phyloP scores from a whole-genome alignment of 2,888 invertebrate species.

The Tromatobia lineatoria region DNA sequence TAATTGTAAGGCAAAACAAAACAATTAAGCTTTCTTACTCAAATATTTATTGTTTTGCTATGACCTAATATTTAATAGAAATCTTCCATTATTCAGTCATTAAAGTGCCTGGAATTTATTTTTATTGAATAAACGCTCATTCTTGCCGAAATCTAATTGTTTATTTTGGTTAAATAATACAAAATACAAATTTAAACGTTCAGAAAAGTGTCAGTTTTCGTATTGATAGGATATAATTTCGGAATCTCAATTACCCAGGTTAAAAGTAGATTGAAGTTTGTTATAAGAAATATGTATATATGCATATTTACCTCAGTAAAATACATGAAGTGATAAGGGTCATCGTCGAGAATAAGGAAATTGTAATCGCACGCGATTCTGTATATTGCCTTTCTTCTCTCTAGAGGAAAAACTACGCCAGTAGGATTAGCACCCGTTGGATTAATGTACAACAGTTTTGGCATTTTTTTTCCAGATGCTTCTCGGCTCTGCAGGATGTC shows the following conservation, averaged over 20 bases:
- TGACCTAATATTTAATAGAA: too few relatives aligned
- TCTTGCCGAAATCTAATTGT: too few relatives aligned
- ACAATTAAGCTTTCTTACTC: too few relatives aligned
- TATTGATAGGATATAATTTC: too few relatives aligned
- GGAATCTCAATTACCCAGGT: not conserved
- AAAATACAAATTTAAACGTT: too few relatives aligned
- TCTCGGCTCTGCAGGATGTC: conserved; percentile 87
- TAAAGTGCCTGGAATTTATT: too few relatives aligned
- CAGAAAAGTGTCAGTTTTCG: too few relatives aligned
- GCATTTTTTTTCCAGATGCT: conserved; percentile 87
- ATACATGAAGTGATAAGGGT: conserved; percentile 93
- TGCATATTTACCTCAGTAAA: conserved; percentile 87
- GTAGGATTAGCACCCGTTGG: conserved; percentile 93
- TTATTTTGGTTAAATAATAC: too few relatives aligned
- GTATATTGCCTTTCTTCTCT: conserved; percentile 90
- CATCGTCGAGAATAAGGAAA: conserved; percentile 93
- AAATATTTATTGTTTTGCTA: too few relatives aligned
- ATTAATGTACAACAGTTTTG: conserved; percentile 91
- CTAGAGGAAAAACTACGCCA: conserved; percentile 89
- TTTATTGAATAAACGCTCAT: too few relatives aligned
- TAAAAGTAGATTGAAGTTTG: not conserved
- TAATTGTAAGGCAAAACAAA: too few relatives aligned
- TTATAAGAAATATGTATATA: not conserved
- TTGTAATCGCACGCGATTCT: conserved; percentile 91
- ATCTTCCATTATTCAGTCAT: too few relatives aligned